Percentiles rank a stretch among this genome's conserved stretches.
Conservation (phyloP, 2,888 invertebrate species). For the Agrochola circellaris region DNA sequence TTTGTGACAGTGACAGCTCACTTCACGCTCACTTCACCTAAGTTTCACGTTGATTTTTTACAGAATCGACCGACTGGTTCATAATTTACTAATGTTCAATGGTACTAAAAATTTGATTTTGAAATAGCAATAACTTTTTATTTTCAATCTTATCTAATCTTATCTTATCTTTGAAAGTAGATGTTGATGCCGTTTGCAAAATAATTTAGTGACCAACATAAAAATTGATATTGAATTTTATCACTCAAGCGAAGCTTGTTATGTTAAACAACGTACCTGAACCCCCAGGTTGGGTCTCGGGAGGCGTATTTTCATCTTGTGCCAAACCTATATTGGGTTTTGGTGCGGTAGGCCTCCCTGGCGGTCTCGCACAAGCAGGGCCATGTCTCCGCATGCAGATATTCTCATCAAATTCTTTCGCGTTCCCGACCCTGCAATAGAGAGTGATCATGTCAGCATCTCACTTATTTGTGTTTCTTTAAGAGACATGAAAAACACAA, state of each 20-base stretch:
- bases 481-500: background rate
- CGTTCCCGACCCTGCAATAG: conserved; percentile 57
- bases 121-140: no score
- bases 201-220: background rate
- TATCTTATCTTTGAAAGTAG: no score
- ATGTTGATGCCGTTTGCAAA: no score
- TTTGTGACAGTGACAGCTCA: no score
- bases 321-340: conserved; percentile 66
- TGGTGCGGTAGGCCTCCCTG: conserved; percentile 57
- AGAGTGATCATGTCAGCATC: background rate
- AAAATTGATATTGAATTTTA: background rate
- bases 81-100: no score
- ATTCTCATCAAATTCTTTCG: conserved; percentile 68
- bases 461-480: background rate
- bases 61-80: no score
- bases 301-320: conserved; percentile 42
- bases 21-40: no score
- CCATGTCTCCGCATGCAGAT: conserved; percentile 76
- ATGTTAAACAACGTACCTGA: conserved; percentile 60
- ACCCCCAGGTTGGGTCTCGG: conserved; percentile 60
- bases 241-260: background rate
- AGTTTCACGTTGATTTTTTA: no score
- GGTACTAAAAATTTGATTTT: no score
- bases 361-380: conserved; percentile 60
- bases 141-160: no score